phyloP scores from a whole-genome alignment of 2,113 vertebrate genomes.

The Struthidea cinerea region DNA sequence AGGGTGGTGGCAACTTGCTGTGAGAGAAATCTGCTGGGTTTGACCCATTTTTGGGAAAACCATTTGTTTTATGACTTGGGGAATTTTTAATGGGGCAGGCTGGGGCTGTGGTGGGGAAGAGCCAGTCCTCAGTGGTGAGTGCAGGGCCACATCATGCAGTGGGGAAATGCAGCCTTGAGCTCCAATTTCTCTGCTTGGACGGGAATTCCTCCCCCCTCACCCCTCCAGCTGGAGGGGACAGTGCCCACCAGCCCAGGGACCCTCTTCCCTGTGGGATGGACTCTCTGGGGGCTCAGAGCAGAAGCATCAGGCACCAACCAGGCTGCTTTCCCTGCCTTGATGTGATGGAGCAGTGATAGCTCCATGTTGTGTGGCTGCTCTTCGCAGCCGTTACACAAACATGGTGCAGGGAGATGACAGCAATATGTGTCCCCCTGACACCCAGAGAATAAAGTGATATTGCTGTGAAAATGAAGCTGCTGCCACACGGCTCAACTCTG shows the following conservation, averaged over 20 bases:
- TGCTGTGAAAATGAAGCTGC: constrained; percentile 50
- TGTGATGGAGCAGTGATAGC: not conserved
- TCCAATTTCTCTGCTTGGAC: not conserved
- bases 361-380: not conserved
- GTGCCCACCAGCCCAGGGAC: not conserved
- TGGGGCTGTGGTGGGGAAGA: not conserved
- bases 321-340: not conserved
- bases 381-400: not conserved
- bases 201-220: not conserved
- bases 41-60: not conserved
- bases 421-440: constrained; percentile 42
- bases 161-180: not conserved
- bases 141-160: fast-evolving
- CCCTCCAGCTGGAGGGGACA: not conserved
- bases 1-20: not conserved
- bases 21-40: not conserved
- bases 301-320: not conserved
- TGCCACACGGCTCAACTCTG: constrained; percentile 12
- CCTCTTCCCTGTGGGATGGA: fast-evolving
- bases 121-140: not conserved
- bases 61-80: not conserved
- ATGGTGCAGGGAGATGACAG: not conserved
- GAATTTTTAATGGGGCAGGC: not conserved
- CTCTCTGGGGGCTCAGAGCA: not conserved
- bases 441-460: not conserved